Evolutionary conservation across 2,888 invertebrate genomes (phyloP), one percentile per base, ranked within the genome.

Genomic region (Ophonus ardosiacus): DNA sequence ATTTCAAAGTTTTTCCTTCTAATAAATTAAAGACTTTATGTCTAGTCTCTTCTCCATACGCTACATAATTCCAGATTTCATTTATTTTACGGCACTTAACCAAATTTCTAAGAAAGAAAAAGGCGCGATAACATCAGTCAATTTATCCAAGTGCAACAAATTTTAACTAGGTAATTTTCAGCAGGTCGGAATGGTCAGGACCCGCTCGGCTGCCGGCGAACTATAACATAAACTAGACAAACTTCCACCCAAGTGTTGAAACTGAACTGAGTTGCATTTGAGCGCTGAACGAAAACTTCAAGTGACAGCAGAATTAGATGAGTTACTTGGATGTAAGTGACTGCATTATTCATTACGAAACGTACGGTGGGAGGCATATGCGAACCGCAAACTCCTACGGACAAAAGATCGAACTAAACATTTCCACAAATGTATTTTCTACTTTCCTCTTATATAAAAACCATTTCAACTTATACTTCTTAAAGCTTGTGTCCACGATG

Each of bases 311-410:
- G 80, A 61, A 80, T 80, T 80, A 61, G 80, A 57, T 80, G 80
- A 61, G 61, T 80, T 80, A 80, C 80, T 80, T 80, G 80, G 61
- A 80, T 61, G 59, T 80, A 61, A 80, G 61, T 61, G 61, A 80
- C 80, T 80, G 80, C 59, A 80, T 80, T 80, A 80, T 80, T 80
- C 80, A 80, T 80, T 80, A 80, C 61, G 80, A 78, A 40, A 76
- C 38, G 24, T 51, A 74, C 76, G 43, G 57, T 38, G 68, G 7
- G 40, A 68, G 68, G 51, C 76, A 76, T 24, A 56, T 76, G 76
- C 38, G 76, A 56, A 76, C 76, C 76, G 76, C 76, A 76, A 38
- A 31, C 38, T 68, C 65, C 13, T 8, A 24, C 31, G 31, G 65
- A 65, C 65, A 65, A 65, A 65, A 65, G 65, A 21, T n/a, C 31